phyloP scores from a whole-genome alignment of 1,140 invertebrate genomes.

The fruit fly (Drosophila melanogaster) region DNA sequence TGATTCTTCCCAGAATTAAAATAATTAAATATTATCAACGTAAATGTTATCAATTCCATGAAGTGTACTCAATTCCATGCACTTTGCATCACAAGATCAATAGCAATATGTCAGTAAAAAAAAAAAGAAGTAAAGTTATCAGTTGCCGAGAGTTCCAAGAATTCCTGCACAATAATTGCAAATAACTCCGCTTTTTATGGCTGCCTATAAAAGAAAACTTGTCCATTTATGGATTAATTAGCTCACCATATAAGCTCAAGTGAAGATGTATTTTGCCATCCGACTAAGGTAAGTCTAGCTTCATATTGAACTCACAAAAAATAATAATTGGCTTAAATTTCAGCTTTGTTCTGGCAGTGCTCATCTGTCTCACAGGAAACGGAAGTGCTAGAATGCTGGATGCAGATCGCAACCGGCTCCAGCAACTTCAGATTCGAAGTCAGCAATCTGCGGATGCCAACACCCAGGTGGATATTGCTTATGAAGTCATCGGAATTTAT shows the following conservation, averaged over 20 bases:
- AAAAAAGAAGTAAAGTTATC: not conserved
- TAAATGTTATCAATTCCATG: too few relatives aligned
- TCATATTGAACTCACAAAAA: not conserved
- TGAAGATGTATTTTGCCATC: not conserved
- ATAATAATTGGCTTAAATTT: not conserved
- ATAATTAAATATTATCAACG: too few relatives aligned
- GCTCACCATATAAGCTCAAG: not conserved
- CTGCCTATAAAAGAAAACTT: not conserved
- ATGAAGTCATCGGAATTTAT: constrained; percentile 1
- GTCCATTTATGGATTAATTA: not conserved
- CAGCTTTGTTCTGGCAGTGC: not conserved
- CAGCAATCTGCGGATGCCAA: not conserved
- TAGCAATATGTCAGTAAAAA: not conserved
- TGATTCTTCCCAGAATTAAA: too few relatives aligned
- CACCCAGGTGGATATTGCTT: not conserved
- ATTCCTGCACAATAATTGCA: not conserved
- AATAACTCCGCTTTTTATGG: not conserved
- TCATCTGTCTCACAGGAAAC: not conserved
- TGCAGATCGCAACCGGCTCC: not conserved
- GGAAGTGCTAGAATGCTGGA: not conserved
- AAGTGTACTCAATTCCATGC: too few relatives aligned
- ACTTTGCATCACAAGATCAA: not conserved
- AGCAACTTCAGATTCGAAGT: not conserved
- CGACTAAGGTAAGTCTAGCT: not conserved
- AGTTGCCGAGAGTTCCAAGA: not conserved